Evolutionary conservation across 2,888 invertebrate genomes (phyloP), one percentile per base, ranked within the genome.

Genomic region (Zygogramma bicolorata): DNA sequence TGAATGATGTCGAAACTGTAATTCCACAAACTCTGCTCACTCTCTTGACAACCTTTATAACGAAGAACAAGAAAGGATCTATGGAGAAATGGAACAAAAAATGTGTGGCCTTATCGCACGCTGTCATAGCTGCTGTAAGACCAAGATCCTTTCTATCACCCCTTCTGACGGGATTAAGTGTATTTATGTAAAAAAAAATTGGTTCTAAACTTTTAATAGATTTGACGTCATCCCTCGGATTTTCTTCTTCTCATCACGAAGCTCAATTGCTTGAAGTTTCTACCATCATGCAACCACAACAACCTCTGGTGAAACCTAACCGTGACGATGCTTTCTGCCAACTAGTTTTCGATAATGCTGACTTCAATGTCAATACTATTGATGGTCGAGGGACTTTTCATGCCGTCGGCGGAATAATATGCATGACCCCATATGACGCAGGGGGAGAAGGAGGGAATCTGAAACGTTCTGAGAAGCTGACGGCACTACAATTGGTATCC

Each of bases 201-300:
- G 78, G 77, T 34, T 80, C 77, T 29, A 27, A 67, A 29, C 72
- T 31, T 29, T 42, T 78, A 25, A 60, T 79, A n/a, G 73, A 79
- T 63, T 38, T 67, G 3, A 18, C 77, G 27, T 77, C 74, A 60
- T 72, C 76, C 42, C 68, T 79, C 18, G 78, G 78, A 62, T 79
- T 76, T 76, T 76, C 65, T 38, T 68, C 75, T 10, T 72, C 79
- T 27, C 79, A 79, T 46, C 71, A 61, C 46, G 79, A 80, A 77
- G 75, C 77, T 61, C 59, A 63, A 40, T 65, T 70, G 8, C 69
- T 79, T 63, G 75, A 80, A 76, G 71, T 68, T 40, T 79, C 77
- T 61, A 73, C 75, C 57, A 77, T 78, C 20, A 76, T 63, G 65
- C 42, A 34, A n/a, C 18, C 34, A 61, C 8, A 8, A 5, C 29